phyloP scores from a whole-genome alignment of 2,888 invertebrate species.

The Leptogaster cylindrica region DNA sequence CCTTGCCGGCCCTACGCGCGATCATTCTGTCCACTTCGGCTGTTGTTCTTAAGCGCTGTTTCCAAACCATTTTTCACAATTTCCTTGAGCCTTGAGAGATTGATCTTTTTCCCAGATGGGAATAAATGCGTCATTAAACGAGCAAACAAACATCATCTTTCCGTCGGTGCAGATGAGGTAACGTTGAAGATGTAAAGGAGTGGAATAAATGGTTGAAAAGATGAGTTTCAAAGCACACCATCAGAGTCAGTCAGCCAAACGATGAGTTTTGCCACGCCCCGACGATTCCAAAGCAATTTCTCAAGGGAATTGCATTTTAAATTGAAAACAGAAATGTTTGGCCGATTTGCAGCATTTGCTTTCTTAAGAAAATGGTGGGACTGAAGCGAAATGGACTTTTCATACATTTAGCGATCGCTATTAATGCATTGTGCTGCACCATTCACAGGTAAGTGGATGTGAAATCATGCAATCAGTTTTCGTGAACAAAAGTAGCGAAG shows the following conservation, averaged over 20 bases:
- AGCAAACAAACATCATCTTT: slow-evolving; percentile 43
- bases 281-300: slow-evolving; percentile 45
- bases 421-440: slow-evolving; percentile 2
- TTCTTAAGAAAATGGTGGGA: slow-evolving; percentile 30
- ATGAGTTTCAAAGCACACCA: slow-evolving; percentile 35
- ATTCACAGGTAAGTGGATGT: slow-evolving; percentile 21
- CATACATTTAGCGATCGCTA: slow-evolving; percentile 3
- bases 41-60: slow-evolving; percentile 23
- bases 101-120: slow-evolving; percentile 38
- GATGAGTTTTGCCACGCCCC: slow-evolving; percentile 46
- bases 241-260: slow-evolving; percentile 44
- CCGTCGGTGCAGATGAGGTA: slow-evolving; percentile 5
- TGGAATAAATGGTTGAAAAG: slow-evolving; percentile 39
- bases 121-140: slow-evolving; percentile 38
- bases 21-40: neutral
- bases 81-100: slow-evolving; percentile 36
- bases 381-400: slow-evolving; percentile 30
- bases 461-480: slow-evolving; percentile 23
- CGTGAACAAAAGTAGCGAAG: slow-evolving; percentile 21
- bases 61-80: slow-evolving; percentile 42
- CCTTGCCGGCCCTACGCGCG: slow-evolving; percentile 6
- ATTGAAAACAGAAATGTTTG: slow-evolving; percentile 35
- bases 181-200: slow-evolving; percentile 14
- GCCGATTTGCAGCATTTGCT: neutral
- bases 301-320: slow-evolving; percentile 44